A percentile compares a stretch with the other conserved stretches of the same genome.
These are phyloP conservation scores for Smittia sp. DNA, from an alignment of 2,888 invertebrate genomes.

Conservation along the genomic window DNA sequence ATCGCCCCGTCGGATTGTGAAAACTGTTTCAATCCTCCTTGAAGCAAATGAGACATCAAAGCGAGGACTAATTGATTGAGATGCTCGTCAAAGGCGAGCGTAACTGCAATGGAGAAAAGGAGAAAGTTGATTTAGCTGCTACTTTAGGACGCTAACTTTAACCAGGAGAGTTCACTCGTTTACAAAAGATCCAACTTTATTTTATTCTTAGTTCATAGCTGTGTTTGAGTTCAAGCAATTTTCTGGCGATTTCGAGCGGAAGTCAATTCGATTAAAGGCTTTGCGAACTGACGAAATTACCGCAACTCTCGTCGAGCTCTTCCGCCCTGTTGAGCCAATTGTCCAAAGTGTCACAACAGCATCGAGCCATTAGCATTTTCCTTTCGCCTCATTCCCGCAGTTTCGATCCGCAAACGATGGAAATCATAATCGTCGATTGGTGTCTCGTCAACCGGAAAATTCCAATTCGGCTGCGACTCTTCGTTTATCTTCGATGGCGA, in stretches of 20 bases:
- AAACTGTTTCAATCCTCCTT: too few species aligned
- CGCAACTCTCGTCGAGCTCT: background rate
- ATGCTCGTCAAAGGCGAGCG: background rate
- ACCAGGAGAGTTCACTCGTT: too few species aligned
- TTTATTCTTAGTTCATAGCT: too few species aligned
- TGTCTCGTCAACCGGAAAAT: slow-evolving; percentile 33
- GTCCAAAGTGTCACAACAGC: slow-evolving; percentile 39
- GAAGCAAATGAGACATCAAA: too few species aligned
- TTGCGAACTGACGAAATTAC: background rate
- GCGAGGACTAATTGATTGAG: too few species aligned
- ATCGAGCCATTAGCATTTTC: slow-evolving; percentile 34
- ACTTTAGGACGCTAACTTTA: too few species aligned
- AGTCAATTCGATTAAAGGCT: too few species aligned
- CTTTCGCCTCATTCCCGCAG: background rate
- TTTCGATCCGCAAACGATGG: background rate
- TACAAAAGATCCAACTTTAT: too few species aligned
- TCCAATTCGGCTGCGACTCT: slow-evolving; percentile 23
- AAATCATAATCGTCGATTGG: slow-evolving; percentile 29
- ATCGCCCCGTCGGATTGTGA: background rate
- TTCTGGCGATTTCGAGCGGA: too few species aligned
- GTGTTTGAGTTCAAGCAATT: slow-evolving; percentile 37
- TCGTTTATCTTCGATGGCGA: background rate
- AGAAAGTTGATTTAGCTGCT: slow-evolving; percentile 29
- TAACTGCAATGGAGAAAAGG: background rate
- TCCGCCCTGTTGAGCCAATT: slow-evolving; percentile 26